Conservation (phyloP, 2,888 invertebrate genomes). For the Sphaeridia pumilis region DNA sequence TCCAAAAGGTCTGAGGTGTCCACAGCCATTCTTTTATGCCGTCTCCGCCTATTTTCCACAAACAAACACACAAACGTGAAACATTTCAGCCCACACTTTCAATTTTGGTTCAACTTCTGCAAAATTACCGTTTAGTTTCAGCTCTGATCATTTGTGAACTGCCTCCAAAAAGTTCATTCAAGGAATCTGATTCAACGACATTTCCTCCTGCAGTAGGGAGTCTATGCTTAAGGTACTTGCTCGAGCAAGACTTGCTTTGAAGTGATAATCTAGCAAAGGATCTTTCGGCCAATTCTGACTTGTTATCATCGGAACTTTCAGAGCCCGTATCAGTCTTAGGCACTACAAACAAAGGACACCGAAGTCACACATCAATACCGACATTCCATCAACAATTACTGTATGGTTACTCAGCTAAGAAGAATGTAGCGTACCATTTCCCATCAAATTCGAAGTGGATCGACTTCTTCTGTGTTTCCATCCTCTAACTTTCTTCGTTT, state of each 20-base stretch:
- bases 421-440: slow-evolving; percentile 2
- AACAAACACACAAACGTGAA: too few relatives aligned
- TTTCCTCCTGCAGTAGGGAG: slow-evolving; percentile 15
- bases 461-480: slow-evolving; percentile 21
- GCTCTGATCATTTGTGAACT: slow-evolving; percentile 13
- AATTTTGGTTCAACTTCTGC: too few relatives aligned
- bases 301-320: slow-evolving; percentile 16
- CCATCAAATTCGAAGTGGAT: slow-evolving; percentile 20
- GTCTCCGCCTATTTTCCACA: slow-evolving; percentile 45
- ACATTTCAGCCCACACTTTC: too few relatives aligned
- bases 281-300: slow-evolving; percentile 23
- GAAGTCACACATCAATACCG: too few relatives aligned
- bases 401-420: too few relatives aligned
- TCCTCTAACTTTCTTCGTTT: slow-evolving; percentile 7
- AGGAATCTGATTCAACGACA: slow-evolving; percentile 23
- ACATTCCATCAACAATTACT: too few relatives aligned
- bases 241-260: slow-evolving; percentile 10
- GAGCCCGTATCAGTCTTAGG: slow-evolving; percentile 15
- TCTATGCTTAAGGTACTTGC: slow-evolving; percentile 9
- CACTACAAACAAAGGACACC: too few relatives aligned
- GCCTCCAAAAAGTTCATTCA: slow-evolving; percentile 23
- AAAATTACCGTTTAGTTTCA: slow-evolving; percentile 17
- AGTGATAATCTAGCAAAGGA: slow-evolving; percentile 21
- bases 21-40: slow-evolving; percentile 81
- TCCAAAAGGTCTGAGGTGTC: slow-evolving; percentile 45